Base-by-base conservation (phyloP, 2,797 vertebrate species). In the Poeciliopsis gracilis region DNA sequence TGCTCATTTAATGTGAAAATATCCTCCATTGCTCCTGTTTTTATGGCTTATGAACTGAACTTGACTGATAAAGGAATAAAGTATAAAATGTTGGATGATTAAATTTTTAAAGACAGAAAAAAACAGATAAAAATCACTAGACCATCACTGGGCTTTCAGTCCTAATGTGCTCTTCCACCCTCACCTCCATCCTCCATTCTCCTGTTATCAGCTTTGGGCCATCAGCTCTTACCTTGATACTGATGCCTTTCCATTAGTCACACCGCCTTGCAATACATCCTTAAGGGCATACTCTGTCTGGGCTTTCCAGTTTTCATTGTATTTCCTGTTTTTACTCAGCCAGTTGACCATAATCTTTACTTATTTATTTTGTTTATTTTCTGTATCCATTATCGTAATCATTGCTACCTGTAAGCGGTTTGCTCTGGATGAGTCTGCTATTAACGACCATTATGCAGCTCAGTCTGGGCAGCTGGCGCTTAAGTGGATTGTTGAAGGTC, bases 201-300 rank as follows among this genome's bases (percentile, higher is more conserved):
- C 7, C 70, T 69, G 36, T 80, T 86, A 86, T 86, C 85, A 81
- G 86, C 80, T 72, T 79, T 78, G 41, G 85, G 70, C 88, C 87
- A 84, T 85, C 72, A 57, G 89, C 89, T 78, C 84, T 91, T 89
- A 90, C 89, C 89, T 93, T 86, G 81, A 55, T 73, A 84, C 67
- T 33, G 47, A 76, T 85, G 86, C 66, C 61, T 86, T 84, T 92
- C 92, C 92, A 94, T 93, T 91, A 93, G 86, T 80, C 81, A 66
- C 74, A 77, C 57, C 70, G 86, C 72, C 80, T 85, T 74, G 30
- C 57, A 72, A 79, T 82, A 82, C 70, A 73, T 70, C 86, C 89
- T 79, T 30, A 45, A 5, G 18, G 90, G 53, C 83, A 69, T 30
- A n/a, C 63, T 82, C 70, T 66, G 25, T 75, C 76, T 51, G 71